A percentile compares a stretch with the other conserved stretches of the same genome.
Evolutionary conservation across 2,797 vertebrate species (phyloP).

Genomic region (Pseudomugil tenellus): DNA sequence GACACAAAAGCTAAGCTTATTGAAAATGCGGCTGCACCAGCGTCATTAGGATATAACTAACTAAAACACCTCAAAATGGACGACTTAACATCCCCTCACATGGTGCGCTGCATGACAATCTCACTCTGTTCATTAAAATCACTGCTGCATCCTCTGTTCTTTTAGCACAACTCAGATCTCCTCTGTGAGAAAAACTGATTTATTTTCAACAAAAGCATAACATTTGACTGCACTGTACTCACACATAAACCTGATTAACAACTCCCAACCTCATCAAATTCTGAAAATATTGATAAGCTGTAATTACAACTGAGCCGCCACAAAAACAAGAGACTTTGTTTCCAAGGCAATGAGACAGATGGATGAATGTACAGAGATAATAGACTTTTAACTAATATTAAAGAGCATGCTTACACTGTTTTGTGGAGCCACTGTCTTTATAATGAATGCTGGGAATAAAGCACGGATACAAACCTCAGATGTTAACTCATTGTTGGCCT

Average conservation of each 20-base stretch:
- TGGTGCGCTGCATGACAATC: background rate
- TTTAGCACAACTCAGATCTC: background rate
- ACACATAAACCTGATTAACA: background rate
- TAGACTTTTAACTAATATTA: background rate
- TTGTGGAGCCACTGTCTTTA: too few species aligned
- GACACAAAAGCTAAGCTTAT: background rate
- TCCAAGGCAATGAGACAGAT: background rate
- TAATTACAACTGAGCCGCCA: background rate
- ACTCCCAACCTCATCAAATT: background rate
- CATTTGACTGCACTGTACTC: background rate
- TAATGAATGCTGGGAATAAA: background rate
- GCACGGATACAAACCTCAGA: conserved; percentile 68
- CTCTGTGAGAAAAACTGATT: background rate
- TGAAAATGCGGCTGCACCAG: background rate
- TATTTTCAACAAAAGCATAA: background rate
- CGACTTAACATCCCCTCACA: background rate
- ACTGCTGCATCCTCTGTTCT: background rate
- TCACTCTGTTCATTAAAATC: background rate
- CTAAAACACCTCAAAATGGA: background rate
- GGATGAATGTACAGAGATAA: background rate
- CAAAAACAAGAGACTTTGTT: background rate
- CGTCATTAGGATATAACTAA: background rate
- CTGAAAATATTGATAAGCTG: background rate
- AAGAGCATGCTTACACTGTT: background rate
- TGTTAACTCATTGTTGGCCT: conserved; percentile 80